These are phyloP conservation scores for Hyla sarda DNA, from an alignment of 2,113 vertebrate genomes.

Conservation along the genomic window DNA sequence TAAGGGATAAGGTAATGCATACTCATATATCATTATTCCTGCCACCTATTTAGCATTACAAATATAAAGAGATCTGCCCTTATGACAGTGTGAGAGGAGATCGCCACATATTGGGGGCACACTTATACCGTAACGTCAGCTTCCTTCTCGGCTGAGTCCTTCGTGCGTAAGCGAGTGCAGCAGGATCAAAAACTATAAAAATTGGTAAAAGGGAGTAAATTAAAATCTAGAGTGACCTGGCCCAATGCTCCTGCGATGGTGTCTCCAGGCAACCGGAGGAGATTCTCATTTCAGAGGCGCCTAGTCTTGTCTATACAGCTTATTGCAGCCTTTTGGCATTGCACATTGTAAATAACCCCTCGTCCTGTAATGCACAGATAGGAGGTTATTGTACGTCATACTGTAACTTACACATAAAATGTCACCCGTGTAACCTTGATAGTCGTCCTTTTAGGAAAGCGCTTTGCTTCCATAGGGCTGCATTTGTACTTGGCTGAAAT, in stretches of 20 bases:
- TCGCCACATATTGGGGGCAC: neutral
- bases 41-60: neutral
- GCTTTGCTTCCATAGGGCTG: conserved; percentile 12
- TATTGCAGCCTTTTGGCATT: neutral
- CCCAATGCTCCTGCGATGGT: neutral
- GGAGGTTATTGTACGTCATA: neutral
- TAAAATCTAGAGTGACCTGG: neutral
- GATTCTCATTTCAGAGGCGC: neutral
- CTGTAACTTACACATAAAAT: neutral
- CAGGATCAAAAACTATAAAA: neutral
- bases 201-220: neutral
- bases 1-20: too few relatives aligned
- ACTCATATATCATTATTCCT: too few relatives aligned
- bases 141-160: neutral
- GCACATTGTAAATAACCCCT: neutral
- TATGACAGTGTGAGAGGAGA: neutral
- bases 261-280: conserved; percentile 11
- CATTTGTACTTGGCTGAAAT: conserved; percentile 4
- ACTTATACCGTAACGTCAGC: neutral
- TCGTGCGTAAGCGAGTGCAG: neutral
- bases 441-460: neutral
- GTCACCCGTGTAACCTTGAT: neutral
- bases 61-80: too few relatives aligned
- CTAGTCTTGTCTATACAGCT: neutral
- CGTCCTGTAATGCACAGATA: neutral